Base-by-base conservation (phyloP, 2,113 vertebrate genomes). In the Suncus etruscus region DNA sequence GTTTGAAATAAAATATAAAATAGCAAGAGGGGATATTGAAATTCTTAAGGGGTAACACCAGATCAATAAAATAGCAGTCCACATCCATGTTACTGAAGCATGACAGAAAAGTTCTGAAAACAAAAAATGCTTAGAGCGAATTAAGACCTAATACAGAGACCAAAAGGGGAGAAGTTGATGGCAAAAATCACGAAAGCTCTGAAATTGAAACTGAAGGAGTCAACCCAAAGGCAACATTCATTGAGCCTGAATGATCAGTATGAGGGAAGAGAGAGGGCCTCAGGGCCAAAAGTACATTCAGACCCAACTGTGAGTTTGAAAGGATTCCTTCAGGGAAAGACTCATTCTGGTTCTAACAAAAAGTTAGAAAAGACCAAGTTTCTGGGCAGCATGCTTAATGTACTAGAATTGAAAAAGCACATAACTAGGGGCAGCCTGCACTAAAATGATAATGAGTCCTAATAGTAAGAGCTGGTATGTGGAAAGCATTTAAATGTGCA, bases 291-390 rank as follows among this genome's bases (percentile, higher is more conserved):
- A 97, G 93, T 89, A 48, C 61, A 92, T 94, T 94, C 92, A 92
- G 66, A 80, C 11, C 81, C 54, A 75, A 50, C 48, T 90, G 27
- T 10, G 86, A 96, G 91, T 94, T 86, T 94, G 91, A 97, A 97
- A 97, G 86, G 47, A 96, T 87, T 86, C 91, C 95, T 97, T 91
- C 83, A 96, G 96, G 96, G 93, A n/a, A 97, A 86, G 78, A 96
- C 84, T 92, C 95, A 86, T 86, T 96, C 29, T 92, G 39, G 54
- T 58, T 83, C 94, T 88, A 93, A 94, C 82, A 95, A 80, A 95
- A 92, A 96, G 51, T 85, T 84, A 78, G 20, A 70, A 89, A 18
- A 69, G 77, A 94, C n/a, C 77, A 58, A 83, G 94, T 70, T 91
- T 87, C 72, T 87, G 82, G 87, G 70, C 31, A 91, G 31, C 1